Evolutionary conservation across 2,888 invertebrate species (phyloP).

Genomic region (Nephrotoma flavescens): DNA sequence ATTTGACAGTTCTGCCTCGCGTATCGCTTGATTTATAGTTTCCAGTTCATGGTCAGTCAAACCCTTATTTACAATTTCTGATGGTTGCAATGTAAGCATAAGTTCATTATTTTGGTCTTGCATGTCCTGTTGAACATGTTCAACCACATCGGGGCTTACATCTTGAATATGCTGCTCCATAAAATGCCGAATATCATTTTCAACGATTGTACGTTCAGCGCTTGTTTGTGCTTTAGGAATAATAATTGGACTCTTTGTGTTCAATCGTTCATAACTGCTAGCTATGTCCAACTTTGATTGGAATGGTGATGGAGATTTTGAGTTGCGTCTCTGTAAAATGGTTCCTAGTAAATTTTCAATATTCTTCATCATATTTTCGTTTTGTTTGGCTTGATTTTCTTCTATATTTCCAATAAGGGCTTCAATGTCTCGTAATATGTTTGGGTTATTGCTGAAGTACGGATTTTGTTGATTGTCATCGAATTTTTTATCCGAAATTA

Average conservation of each 20-base stretch:
- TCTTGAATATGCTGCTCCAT: constrained; percentile 33
- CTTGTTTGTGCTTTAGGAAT: constrained; percentile 6
- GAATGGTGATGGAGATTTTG: constrained; percentile 16
- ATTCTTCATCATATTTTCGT: constrained; percentile 23
- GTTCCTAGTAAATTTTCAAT: constrained; percentile 27
- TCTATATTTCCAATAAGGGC: constrained; percentile 32
- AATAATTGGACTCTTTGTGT: constrained; percentile 30
- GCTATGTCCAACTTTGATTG: constrained; percentile 10
- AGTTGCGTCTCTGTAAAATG: constrained; percentile 14
- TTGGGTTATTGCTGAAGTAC: constrained; percentile 15
- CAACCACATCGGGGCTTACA: constrained; percentile 29
- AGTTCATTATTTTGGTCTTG: constrained; percentile 4
- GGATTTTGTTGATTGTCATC: neutral
- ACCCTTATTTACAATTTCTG: neutral
- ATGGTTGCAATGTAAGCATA: neutral
- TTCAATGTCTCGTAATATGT: constrained; percentile 30
- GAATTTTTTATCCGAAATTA: neutral
- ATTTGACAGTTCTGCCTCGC: neutral
- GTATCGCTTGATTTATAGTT: neutral
- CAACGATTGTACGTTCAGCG: constrained; percentile 12
- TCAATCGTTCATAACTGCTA: constrained; percentile 20
- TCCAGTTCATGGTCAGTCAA: neutral
- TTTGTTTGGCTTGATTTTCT: constrained; percentile 29
- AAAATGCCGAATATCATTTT: constrained; percentile 27
- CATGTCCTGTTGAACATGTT: constrained; percentile 29